Evolutionary conservation across 2,797 vertebrate genomes (phyloP), one percentile per base, ranked within the genome.

Genomic region (Pelodytes ibericus): DNA sequence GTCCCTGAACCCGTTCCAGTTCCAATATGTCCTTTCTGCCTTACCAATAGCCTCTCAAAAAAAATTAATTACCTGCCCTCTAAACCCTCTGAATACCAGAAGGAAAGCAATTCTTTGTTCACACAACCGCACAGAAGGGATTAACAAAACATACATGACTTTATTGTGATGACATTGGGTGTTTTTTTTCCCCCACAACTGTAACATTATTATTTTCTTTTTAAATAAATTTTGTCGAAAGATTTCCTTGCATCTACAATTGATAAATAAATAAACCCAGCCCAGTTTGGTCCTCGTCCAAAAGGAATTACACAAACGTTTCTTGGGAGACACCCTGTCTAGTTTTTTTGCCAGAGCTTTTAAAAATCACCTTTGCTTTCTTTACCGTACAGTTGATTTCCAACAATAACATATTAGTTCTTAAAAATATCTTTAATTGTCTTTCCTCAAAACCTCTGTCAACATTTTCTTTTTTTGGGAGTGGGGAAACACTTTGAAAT

Each of bases 251-350:
- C n/a, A n/a, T n/a, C n/a, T n/a, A n/a, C n/a, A n/a, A n/a, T n/a
- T n/a, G n/a, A n/a, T n/a, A n/a, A n/a, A n/a, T n/a, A n/a, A n/a
- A n/a, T n/a, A n/a, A n/a, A n/a, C n/a, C n/a, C 41, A 13, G 41
- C 41, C 41, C 6, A 2, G 27, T 3, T 29, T 39, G 51, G 31
- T 24, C 36, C 22, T 25, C 4, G 16, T 71, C 69, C 36, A 47
- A 24, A 13, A 10, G 26, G 13, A 47, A 20, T 47, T 15, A 25
- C 18, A 61, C 27, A 26, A 44, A 66, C 16, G 20, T 18, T 11
- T 24, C 22, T 31, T n/a, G 68, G 7, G 53, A 71, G 68, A 71
- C 68, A 59, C 29, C 7, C 53, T 61, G 69, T 71, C 69, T 71
- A 53, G n/a, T 36, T 22, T 20, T 62, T 49, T 24, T 62, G 36